Evolutionary conservation across 2,797 vertebrate species (phyloP).

Genomic region (Hipposideros larvatus): DNA sequence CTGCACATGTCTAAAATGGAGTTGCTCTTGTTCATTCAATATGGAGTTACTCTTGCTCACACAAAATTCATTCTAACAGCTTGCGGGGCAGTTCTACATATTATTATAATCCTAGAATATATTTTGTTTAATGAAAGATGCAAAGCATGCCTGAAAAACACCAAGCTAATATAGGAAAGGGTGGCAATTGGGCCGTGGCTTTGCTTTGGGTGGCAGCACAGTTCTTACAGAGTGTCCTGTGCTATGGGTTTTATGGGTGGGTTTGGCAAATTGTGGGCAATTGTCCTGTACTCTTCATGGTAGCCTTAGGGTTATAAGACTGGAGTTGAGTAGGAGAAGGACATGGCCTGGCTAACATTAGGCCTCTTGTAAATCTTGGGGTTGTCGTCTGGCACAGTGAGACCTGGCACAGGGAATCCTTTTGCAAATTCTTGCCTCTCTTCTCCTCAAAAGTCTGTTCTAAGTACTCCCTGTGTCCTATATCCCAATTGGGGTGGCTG

Average conservation of each 20-base stretch:
- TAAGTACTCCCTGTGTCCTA: neutral
- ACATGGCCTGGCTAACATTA: neutral
- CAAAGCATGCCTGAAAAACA: neutral
- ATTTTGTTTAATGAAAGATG: constrained; percentile 37
- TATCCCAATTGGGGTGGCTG: neutral
- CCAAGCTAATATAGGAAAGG: neutral
- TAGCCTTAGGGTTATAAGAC: neutral
- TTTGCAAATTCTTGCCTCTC: neutral
- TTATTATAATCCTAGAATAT: neutral
- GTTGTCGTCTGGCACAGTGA: neutral
- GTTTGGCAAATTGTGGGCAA: neutral
- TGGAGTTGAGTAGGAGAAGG: neutral
- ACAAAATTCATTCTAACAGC: too few relatives aligned
- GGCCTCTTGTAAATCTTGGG: neutral
- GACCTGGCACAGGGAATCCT: neutral
- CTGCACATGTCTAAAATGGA: too few relatives aligned
- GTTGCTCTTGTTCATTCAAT: too few relatives aligned
- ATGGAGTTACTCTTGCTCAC: too few relatives aligned
- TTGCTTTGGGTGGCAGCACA: neutral
- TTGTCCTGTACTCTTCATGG: neutral
- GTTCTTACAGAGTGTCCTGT: neutral
- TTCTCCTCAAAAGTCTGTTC: neutral
- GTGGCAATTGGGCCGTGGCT: neutral
- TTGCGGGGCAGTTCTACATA: too few relatives aligned
- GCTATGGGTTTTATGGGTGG: neutral